These are phyloP conservation scores for Pristiophorus japonicus DNA, from an alignment of 2,113 vertebrate genomes.

Conservation along the genomic window DNA sequence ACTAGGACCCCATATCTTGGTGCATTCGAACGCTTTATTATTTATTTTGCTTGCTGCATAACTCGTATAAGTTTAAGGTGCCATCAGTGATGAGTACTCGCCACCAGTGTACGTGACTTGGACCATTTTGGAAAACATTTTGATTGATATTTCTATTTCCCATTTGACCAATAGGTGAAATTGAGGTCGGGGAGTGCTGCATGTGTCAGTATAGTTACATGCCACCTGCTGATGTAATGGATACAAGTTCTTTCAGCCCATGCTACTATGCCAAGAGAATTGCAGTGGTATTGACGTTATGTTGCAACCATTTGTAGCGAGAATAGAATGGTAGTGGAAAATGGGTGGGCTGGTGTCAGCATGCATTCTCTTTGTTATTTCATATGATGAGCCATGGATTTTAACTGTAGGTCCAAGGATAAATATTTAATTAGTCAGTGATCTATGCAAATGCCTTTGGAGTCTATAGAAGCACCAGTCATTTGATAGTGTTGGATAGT, in stretches of 20 bases:
- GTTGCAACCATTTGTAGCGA: background rate
- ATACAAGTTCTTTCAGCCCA: background rate
- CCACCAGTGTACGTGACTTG: background rate
- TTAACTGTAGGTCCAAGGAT: background rate
- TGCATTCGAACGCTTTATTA: background rate
- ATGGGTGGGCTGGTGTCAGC: background rate
- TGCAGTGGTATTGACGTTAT: background rate
- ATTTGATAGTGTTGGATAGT: background rate
- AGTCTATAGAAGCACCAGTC: background rate
- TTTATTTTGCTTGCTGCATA: background rate
- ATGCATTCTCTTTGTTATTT: background rate
- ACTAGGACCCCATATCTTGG: background rate
- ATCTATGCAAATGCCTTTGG: background rate
- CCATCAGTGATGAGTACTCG: background rate
- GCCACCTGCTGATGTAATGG: background rate
- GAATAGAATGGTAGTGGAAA: background rate
- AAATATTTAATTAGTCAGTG: too few species aligned
- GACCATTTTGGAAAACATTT: too few species aligned
- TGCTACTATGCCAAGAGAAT: background rate
- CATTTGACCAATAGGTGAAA: background rate
- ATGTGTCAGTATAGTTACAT: too few species aligned
- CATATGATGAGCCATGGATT: background rate
- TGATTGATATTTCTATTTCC: too few species aligned
- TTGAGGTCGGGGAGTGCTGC: background rate
- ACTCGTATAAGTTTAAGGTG: too few species aligned